These are phyloP conservation scores for Chelon auratus DNA, from an alignment of 2,797 vertebrate species.

Conservation along the genomic window DNA sequence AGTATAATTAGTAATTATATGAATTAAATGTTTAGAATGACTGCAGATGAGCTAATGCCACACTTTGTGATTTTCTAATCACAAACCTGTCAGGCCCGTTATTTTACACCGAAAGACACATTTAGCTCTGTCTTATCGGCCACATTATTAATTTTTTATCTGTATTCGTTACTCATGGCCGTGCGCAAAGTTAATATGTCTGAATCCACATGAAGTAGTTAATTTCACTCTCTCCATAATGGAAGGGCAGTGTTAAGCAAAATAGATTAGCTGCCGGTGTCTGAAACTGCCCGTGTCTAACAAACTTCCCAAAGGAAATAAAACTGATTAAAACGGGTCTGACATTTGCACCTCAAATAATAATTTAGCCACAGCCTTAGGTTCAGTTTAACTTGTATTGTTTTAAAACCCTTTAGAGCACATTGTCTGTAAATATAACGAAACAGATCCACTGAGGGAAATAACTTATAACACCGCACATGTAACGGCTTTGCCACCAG, in stretches of 20 bases:
- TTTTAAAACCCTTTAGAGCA: background rate
- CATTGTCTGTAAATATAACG: conserved; percentile 13
- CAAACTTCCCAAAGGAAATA: conserved; percentile 32
- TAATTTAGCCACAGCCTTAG: background rate
- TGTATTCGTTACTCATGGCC: conserved; percentile 23
- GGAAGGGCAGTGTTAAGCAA: conserved; percentile 34
- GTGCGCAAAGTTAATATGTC: conserved; percentile 40
- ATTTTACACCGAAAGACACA: conserved; percentile 56
- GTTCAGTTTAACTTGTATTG: conserved; percentile 6
- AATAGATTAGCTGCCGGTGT: conserved; percentile 26
- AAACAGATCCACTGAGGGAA: conserved; percentile 9
- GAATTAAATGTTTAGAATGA: conserved; percentile 50
- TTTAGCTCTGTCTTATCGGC: conserved; percentile 50
- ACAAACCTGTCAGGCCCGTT: conserved; percentile 58
- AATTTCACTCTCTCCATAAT: conserved; percentile 16
- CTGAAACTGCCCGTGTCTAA: conserved; percentile 24
- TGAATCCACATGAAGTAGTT: conserved; percentile 29
- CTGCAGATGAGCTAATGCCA: conserved; percentile 44
- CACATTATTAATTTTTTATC: conserved; percentile 55
- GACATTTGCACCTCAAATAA: conserved; percentile 24
- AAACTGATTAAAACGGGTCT: conserved; percentile 38
- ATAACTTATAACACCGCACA: conserved; percentile 38
- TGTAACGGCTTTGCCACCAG: conserved; percentile 46
- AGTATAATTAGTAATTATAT: conserved; percentile 58
- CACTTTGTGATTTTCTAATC: conserved; percentile 44